These are phyloP conservation scores for Sabatieria punctata DNA, from an alignment of 2,888 invertebrate species.

Conservation along the genomic window DNA sequence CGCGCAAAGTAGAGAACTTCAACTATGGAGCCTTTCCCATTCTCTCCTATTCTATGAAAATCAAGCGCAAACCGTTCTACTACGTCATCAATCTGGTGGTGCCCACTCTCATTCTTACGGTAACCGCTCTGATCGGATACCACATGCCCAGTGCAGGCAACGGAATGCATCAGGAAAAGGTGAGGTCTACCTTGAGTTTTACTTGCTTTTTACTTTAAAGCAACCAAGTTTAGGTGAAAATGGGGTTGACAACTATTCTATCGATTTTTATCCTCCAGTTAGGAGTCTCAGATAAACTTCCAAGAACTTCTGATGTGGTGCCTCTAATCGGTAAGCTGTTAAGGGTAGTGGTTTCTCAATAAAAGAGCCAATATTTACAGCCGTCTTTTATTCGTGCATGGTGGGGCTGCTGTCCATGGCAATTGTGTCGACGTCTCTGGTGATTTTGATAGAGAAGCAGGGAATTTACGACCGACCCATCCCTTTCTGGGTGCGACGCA, in stretches of 20 bases:
- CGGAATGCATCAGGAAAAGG: conserved; percentile 9
- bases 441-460: conserved; percentile 10
- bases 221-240: conserved; percentile 4
- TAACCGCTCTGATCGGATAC: conserved; percentile 10
- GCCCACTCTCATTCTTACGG: conserved; percentile 3
- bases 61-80: conserved; percentile 9
- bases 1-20: conserved; percentile 1
- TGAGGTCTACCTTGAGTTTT: too few species aligned
- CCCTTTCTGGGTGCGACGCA: not conserved
- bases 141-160: conserved; percentile 9
- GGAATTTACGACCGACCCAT: conserved; percentile 5
- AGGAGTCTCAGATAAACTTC: conserved; percentile 9
- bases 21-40: conserved; percentile 10
- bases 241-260: conserved; percentile 10
- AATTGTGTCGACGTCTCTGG: conserved; percentile 4
- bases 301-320: conserved; percentile 9
- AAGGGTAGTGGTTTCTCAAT: not conserved
- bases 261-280: conserved; percentile 10
- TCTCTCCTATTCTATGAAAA: conserved; percentile 4
- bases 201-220: not conserved
- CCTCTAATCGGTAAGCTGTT: conserved; percentile 8
- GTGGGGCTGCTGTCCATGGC: conserved; percentile 7
- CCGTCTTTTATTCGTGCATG: conserved; percentile 3
- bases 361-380: not conserved
- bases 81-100: conserved; percentile 7